These are phyloP conservation scores for Hedychridium roseum DNA, from an alignment of 2,888 invertebrate species.

Conservation along the genomic window DNA sequence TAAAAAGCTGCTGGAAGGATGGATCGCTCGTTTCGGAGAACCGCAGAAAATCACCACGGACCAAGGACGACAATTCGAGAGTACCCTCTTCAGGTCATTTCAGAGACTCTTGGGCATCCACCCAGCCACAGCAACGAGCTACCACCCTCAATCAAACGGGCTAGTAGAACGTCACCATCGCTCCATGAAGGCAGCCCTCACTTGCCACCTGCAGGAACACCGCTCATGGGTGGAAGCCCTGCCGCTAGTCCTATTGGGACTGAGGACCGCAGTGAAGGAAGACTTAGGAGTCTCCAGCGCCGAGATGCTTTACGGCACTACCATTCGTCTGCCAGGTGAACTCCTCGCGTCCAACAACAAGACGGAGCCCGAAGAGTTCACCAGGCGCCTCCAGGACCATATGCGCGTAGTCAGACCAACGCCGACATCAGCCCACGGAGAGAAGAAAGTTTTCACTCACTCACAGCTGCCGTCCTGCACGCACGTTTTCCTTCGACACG, in stretches of 20 bases:
- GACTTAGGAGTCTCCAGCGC: slow-evolving; percentile 17
- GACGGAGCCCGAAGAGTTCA: slow-evolving; percentile 13
- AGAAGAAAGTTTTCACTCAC: slow-evolving; percentile 6
- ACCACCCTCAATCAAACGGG: slow-evolving; percentile 17
- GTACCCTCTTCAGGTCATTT: slow-evolving; percentile 23
- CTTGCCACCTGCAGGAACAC: slow-evolving; percentile 8
- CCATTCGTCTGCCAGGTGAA: slow-evolving; percentile 23
- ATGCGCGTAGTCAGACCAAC: slow-evolving; percentile 12
- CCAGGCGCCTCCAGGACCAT: slow-evolving; percentile 13
- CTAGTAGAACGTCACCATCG: slow-evolving; percentile 44
- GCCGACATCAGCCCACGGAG: slow-evolving; percentile 13
- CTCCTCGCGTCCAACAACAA: slow-evolving; percentile 2
- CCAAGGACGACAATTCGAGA: slow-evolving; percentile 38
- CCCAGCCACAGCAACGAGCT: slow-evolving; percentile 25
- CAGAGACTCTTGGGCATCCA: slow-evolving; percentile 21
- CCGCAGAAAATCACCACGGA: slow-evolving; percentile 30
- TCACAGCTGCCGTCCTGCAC: slow-evolving; percentile 15
- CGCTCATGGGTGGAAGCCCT: slow-evolving; percentile 25
- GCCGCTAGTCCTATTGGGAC: slow-evolving; percentile 30
- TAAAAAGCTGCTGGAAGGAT: background rate
- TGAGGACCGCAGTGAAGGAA: slow-evolving; percentile 16
- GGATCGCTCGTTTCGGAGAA: slow-evolving; percentile 39
- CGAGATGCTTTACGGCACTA: slow-evolving; percentile 25
- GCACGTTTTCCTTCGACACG: slow-evolving; percentile 15
- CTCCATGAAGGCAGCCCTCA: slow-evolving; percentile 40